These are phyloP conservation scores for Beroe forskalii DNA, from an alignment of 37 sponge, comb jelly and placozoan species.

Conservation along the genomic window DNA sequence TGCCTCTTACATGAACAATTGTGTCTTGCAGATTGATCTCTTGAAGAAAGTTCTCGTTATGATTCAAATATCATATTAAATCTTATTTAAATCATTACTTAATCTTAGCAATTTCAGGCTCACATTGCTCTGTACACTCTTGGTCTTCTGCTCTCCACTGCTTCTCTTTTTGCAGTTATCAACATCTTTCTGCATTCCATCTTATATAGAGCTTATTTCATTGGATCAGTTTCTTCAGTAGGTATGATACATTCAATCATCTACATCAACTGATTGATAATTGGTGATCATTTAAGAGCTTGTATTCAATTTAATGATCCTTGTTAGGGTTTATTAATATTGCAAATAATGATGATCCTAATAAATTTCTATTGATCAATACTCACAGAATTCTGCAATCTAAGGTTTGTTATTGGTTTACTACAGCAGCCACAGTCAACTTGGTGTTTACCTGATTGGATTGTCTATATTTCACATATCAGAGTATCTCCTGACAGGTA, in stretches of 20 bases:
- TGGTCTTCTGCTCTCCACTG: constrained; percentile 4
- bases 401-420: neutral
- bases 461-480: constrained; percentile 90
- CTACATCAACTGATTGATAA: neutral
- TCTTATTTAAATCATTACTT: neutral
- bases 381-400: no score
- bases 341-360: no score
- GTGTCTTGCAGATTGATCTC: no score
- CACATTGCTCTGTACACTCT: constrained; percentile 6
- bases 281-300: no score
- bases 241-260: neutral
- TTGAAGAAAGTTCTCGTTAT: no score
- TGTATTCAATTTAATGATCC: no score
- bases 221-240: constrained; percentile 36
- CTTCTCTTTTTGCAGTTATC: neutral
- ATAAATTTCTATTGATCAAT: no score
- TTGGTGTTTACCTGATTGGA: constrained; percentile 78
- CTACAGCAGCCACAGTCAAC: constrained; percentile 18
- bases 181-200: neutral
- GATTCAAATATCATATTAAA: neutral
- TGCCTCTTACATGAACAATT: no score
- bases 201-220: constrained; percentile 50
- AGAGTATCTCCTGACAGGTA: constrained; percentile 80
- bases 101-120: neutral
- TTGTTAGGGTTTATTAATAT: no score